Evolutionary conservation across 2,888 invertebrate genomes (phyloP).

Genomic region (Andrena hattorfiana): DNA sequence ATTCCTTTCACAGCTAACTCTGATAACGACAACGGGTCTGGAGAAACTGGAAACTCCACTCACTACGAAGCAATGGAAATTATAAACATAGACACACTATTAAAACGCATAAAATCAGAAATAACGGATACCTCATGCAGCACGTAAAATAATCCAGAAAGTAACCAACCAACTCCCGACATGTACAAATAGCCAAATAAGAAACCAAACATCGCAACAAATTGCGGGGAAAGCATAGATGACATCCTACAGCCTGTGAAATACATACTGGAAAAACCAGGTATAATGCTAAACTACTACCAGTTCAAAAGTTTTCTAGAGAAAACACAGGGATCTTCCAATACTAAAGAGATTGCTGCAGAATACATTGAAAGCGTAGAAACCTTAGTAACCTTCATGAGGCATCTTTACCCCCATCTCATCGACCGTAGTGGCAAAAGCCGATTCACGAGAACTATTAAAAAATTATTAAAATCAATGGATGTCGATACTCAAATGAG

Average conservation of each 20-base stretch:
- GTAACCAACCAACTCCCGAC: not conserved
- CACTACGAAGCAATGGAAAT: not conserved
- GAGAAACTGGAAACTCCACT: not conserved
- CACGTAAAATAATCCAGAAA: not conserved
- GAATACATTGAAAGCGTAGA: not conserved
- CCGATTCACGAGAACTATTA: not conserved
- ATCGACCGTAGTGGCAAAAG: not conserved
- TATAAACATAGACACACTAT: not conserved
- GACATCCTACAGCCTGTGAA: not conserved
- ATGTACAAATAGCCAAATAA: not conserved
- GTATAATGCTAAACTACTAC: not conserved
- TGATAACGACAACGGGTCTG: not conserved
- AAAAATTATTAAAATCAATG: not conserved
- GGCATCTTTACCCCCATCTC: not conserved
- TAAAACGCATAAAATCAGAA: conserved; percentile 6
- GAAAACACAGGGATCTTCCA: not conserved
- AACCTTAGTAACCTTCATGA: not conserved
- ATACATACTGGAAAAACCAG: not conserved
- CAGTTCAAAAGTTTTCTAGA: conserved; percentile 9
- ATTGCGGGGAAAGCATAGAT: not conserved
- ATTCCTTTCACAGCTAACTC: not conserved
- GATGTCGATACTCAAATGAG: not conserved
- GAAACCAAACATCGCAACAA: not conserved
- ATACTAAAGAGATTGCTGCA: not conserved
- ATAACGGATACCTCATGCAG: not conserved